A percentile compares a stretch with the other conserved stretches of the same genome.
Conservation (phyloP, 2,797 vertebrate genomes). For the Eulemur albifrons region DNA sequence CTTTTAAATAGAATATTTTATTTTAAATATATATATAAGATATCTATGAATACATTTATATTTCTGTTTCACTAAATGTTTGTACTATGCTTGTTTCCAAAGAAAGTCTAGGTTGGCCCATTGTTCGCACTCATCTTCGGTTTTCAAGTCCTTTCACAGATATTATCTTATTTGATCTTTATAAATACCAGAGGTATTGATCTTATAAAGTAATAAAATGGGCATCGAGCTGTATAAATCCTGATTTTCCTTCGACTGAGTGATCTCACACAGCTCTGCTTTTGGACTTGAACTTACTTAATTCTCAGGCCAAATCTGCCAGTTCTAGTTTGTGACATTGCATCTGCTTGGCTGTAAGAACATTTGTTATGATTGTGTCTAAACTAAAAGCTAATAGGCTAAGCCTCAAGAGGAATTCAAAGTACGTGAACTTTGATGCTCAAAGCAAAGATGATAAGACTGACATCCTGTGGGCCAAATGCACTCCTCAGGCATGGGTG, state of each 20-base stretch:
- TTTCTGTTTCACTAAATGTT: background rate
- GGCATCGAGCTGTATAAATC: background rate
- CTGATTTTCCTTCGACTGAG: background rate
- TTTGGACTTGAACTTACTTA: background rate
- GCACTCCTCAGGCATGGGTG: background rate
- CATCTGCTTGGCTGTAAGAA: background rate
- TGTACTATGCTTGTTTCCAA: background rate
- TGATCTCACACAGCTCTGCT: background rate
- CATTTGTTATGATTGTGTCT: background rate
- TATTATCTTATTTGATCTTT: background rate
- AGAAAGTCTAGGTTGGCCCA: background rate
- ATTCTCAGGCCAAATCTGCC: background rate
- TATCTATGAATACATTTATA: background rate
- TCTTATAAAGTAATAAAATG: background rate
- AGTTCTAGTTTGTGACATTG: background rate
- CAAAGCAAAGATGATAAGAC: background rate
- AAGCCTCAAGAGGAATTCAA: background rate
- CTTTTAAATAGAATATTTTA: slow-evolving; percentile 13
- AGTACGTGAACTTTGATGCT: background rate
- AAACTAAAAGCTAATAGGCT: background rate
- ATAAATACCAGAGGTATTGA: background rate
- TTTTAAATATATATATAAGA: background rate
- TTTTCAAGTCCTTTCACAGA: background rate
- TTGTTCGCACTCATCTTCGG: background rate
- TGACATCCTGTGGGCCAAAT: background rate